Base-by-base conservation (phyloP, 2,797 vertebrate species). In the Microchirus variegatus region DNA sequence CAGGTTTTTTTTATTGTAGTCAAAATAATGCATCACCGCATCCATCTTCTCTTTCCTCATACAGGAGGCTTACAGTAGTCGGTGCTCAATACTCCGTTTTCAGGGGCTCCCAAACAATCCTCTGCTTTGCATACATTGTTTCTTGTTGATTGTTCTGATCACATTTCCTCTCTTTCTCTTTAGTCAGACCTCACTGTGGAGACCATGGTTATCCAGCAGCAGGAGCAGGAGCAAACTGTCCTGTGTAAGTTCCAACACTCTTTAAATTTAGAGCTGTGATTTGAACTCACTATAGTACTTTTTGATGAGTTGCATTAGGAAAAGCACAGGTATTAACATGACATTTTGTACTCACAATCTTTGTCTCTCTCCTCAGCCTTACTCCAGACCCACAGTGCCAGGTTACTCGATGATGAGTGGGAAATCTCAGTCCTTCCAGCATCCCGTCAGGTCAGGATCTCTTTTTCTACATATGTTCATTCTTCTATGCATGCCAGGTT, bases 401-500 rank as follows among this genome's bases (percentile, higher is more conserved):
- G 63, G 70, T 50, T 75, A 73, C 77, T 67, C 41, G 0, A 71
- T 50, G 9, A 68, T 86, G 11, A 68, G 77, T 18, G 66, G 86
- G 70, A 95, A 95, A 70, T 51, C 78, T 1, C 85, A 87, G 66
- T 41, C 66, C 1, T 94, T 95, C 85, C 91, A 88, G 67, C 95
- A 95, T 75, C 95, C 95, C 0, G 93, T 96, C 88, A 95, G 93
- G 94, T 96, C 87, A 10, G 89, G 76, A n/a, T 48, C 15, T 17
- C 11, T 49, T 2, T 63, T 41, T 16, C 3, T 13, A 10, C 11
- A 1, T 11, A 5, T 40, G 12, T 62, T 3, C 15, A 13, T n/a
- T 2, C n/a, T 22, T 31, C 6, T 31, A 31, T 4, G 5, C 31
- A 31, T 31, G 31, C 7, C 5, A 31, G 31, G 31, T 31, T 31